phyloP scores from a whole-genome alignment of 2,113 vertebrate genomes.

The Coregonus clupeaformis region DNA sequence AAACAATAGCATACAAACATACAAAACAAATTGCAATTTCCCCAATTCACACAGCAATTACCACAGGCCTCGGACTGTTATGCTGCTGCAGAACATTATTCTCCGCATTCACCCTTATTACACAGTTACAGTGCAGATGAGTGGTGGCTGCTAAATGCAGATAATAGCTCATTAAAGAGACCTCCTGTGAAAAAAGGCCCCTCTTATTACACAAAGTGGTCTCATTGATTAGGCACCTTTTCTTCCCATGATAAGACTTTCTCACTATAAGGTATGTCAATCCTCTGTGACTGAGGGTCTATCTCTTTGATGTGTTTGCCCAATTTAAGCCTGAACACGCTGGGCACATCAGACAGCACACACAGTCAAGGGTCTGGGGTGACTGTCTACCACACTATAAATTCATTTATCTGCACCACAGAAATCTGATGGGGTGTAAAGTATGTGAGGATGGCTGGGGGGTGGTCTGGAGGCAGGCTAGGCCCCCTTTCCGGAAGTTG shows the following conservation, averaged over 20 bases:
- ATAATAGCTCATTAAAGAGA: constrained; percentile 49
- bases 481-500: no score
- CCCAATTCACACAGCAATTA: constrained; percentile 42
- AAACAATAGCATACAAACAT: constrained; percentile 30
- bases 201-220: constrained; percentile 44
- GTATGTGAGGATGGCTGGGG: no score
- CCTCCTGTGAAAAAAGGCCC: constrained; percentile 36
- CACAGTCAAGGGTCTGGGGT: neutral
- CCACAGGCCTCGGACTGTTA: constrained; percentile 29
- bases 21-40: constrained; percentile 45
- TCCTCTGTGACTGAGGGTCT: constrained; percentile 20
- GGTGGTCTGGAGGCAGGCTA: no score
- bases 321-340: constrained; percentile 13
- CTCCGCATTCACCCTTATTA: constrained; percentile 16
- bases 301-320: constrained; percentile 9
- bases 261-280: constrained; percentile 12
- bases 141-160: constrained; percentile 13
- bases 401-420: no score
- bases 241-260: constrained; percentile 44
- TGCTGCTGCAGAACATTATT: constrained; percentile 19
- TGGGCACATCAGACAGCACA: neutral
- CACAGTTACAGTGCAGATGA: constrained; percentile 40
- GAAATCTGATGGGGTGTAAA: no score
- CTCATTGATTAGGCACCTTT: constrained; percentile 45
- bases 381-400: neutral